Conservation (phyloP, 2,113 vertebrate species). For the Seriola quinqueradiata region DNA sequence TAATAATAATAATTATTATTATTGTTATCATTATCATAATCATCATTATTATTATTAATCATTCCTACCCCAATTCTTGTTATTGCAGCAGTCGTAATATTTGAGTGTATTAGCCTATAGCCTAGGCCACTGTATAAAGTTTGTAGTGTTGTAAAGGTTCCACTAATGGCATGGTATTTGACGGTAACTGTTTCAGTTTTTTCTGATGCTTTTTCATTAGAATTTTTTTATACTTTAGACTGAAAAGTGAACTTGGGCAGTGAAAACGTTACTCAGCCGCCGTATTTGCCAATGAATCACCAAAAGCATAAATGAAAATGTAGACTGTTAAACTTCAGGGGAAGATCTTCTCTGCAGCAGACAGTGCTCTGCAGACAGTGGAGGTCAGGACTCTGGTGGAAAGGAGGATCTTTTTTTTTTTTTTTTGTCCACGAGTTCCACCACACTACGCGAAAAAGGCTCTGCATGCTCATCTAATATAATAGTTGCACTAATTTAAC, state of each 20-base stretch:
- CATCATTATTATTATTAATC: too few relatives aligned
- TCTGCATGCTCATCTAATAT: constrained; percentile 47
- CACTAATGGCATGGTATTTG: not conserved
- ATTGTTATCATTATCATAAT: not conserved
- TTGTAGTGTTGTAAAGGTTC: constrained; percentile 36
- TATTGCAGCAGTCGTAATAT: not conserved
- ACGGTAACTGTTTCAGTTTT: not conserved
- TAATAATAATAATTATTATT: not conserved
- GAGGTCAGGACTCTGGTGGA: constrained; percentile 32
- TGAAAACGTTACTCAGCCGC: not conserved
- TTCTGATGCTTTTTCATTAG: not conserved
- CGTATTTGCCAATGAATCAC: not conserved
- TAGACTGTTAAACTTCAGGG: not conserved
- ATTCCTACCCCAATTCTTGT: not conserved
- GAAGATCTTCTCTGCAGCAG: constrained; percentile 4
- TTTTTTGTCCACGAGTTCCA: constrained; percentile 34
- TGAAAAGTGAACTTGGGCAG: not conserved
- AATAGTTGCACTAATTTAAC: constrained; percentile 65
- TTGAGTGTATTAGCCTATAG: not conserved
- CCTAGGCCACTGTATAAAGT: not conserved
- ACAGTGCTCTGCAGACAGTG: constrained; percentile 42
- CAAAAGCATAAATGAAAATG: not conserved
- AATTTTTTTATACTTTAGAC: too few relatives aligned
- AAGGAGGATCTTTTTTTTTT: constrained; percentile 54
- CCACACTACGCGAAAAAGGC: constrained; percentile 50